phyloP scores from a whole-genome alignment of 2,888 invertebrate genomes.

The Dolichomitus sp. region DNA sequence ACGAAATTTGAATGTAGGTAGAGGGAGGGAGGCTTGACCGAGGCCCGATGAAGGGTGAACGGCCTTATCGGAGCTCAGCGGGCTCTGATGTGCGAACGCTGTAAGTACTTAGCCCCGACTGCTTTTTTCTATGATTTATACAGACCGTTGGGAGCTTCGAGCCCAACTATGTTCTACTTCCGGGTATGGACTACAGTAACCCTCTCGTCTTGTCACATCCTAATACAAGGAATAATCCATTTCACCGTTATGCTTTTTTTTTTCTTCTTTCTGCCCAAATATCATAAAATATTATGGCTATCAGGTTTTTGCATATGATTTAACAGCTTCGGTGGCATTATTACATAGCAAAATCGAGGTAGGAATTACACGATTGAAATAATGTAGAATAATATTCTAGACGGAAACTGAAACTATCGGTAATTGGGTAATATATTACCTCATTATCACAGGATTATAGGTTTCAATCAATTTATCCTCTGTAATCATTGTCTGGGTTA shows the following conservation, averaged over 20 bases:
- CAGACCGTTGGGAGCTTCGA: slow-evolving; percentile 47
- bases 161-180: slow-evolving; percentile 65
- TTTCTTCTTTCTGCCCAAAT: background rate
- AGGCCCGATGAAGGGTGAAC: slow-evolving; percentile 44
- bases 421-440: background rate
- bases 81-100: slow-evolving; percentile 81
- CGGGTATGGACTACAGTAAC: slow-evolving; percentile 43
- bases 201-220: slow-evolving; percentile 5
- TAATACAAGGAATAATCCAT: background rate
- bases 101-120: slow-evolving; percentile 78
- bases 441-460: slow-evolving; percentile 11
- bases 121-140: slow-evolving; percentile 76
- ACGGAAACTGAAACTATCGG: background rate
- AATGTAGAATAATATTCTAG: background rate
- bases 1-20: slow-evolving; percentile 8
- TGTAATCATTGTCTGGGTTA: background rate
- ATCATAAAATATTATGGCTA: background rate
- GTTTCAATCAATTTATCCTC: background rate
- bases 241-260: slow-evolving; percentile 4
- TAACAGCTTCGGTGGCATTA: background rate
- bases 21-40: background rate
- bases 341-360: background rate
- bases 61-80: slow-evolving; percentile 75
- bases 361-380: background rate
- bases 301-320: slow-evolving; percentile 5